phyloP scores from a whole-genome alignment of 1,140 invertebrate genomes.

The Rhyzopertha dominica region DNA sequence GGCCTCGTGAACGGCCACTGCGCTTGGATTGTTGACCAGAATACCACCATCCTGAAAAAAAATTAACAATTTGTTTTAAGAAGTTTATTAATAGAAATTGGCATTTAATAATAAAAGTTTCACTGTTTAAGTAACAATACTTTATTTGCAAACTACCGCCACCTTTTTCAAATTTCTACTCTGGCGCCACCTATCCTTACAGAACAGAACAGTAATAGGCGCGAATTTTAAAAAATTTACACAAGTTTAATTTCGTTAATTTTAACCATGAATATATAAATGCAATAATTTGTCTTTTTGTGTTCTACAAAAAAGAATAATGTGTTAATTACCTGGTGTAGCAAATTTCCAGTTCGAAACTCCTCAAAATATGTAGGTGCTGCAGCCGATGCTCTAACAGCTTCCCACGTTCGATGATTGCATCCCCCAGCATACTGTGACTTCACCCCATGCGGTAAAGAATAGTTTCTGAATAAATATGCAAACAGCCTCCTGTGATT shows the following conservation, averaged over 20 bases:
- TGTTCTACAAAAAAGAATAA: too few relatives aligned
- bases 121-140: too few relatives aligned
- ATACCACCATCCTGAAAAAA: constrained; percentile 72
- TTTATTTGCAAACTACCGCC: too few relatives aligned
- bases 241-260: too few relatives aligned
- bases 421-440: constrained; percentile 76
- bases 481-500: constrained; percentile 73
- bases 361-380: constrained; percentile 92
- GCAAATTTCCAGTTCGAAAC: constrained; percentile 65
- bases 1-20: constrained; percentile 85
- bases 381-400: constrained; percentile 83
- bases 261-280: too few relatives aligned
- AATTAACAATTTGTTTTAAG: background rate
- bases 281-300: too few relatives aligned
- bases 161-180: too few relatives aligned
- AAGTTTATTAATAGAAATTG: too few relatives aligned
- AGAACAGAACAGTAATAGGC: too few relatives aligned
- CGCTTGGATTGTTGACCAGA: constrained; percentile 87
- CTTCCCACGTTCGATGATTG: constrained; percentile 77
- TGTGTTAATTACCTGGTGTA: constrained; percentile 69
- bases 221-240: too few relatives aligned
- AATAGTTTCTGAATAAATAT: constrained; percentile 90
- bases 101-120: too few relatives aligned
- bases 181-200: too few relatives aligned
- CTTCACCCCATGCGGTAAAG: constrained; percentile 65